Percentiles rank a stretch among this genome's conserved stretches.
Conservation (phyloP, 1,140 invertebrate species). For the Ostrea denselamellosa region DNA sequence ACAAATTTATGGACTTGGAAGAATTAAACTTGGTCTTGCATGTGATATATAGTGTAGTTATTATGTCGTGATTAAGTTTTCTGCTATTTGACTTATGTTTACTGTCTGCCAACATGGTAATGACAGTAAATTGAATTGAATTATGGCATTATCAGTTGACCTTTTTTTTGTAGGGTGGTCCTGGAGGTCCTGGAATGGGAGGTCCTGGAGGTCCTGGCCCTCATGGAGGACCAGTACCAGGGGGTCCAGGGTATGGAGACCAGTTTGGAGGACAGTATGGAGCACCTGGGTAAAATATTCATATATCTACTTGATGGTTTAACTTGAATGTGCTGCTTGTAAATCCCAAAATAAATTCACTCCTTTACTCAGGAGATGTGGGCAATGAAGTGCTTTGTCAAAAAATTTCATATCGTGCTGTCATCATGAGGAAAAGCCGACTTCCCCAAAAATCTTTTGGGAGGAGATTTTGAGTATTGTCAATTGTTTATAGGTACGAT, state of each 20-base stretch:
- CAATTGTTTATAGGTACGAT: neutral
- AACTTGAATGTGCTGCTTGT: neutral
- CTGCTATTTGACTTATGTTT: too few species aligned
- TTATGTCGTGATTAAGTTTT: too few species aligned
- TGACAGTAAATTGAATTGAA: too few species aligned
- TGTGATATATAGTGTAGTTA: too few species aligned
- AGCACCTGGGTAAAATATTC: conserved; percentile 61
- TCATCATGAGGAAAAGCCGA: too few species aligned
- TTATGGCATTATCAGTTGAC: too few species aligned
- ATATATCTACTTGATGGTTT: neutral
- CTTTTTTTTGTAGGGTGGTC: conserved; percentile 60
- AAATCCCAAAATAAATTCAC: neutral
- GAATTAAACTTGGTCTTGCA: too few species aligned
- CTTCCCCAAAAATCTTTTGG: neutral
- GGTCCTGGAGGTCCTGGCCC: conserved; percentile 68
- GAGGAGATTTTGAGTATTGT: neutral
- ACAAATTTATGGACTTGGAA: too few species aligned
- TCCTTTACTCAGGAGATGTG: neutral
- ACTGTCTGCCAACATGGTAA: too few species aligned
- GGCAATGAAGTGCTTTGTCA: neutral
- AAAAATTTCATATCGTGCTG: neutral
- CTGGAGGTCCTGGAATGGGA: conserved; percentile 69
- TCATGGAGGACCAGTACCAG: conserved; percentile 76
- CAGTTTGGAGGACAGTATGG: conserved; percentile 64
- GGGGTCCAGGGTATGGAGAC: conserved; percentile 76